Percentiles rank a stretch among this genome's conserved stretches.
Evolutionary conservation across 2,113 vertebrate species (phyloP).

Genomic region (Oryzias curvinotus): DNA sequence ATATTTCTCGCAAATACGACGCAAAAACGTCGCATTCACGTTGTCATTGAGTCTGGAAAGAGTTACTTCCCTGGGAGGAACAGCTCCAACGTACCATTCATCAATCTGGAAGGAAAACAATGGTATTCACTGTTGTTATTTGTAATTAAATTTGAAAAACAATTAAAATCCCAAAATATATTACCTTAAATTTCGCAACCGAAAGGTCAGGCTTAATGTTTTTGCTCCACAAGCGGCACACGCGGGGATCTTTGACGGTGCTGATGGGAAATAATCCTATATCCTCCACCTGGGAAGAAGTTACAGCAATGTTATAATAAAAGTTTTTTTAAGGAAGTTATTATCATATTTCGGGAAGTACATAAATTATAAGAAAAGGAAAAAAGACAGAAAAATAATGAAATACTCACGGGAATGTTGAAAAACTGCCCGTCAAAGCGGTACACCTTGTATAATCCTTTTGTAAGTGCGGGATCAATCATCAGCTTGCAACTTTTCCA

Average conservation of each 20-base stretch:
- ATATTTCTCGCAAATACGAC: conserved; percentile 92
- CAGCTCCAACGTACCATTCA: conserved; percentile 90
- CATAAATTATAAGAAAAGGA: neutral
- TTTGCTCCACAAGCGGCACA: conserved; percentile 93
- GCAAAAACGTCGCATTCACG: conserved; percentile 88
- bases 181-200: conserved; percentile 93
- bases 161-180: too few relatives aligned
- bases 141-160: neutral
- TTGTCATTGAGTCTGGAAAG: conserved; percentile 96
- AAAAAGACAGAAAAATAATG: neutral
- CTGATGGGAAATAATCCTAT: conserved; percentile 89
- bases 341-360: neutral
- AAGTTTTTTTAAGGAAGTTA: neutral
- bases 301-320: neutral
- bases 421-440: conserved; percentile 94
- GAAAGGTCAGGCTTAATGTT: conserved; percentile 84
- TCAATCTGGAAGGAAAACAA: conserved; percentile 82
- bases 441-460: conserved; percentile 92
- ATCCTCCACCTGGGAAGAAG: conserved; percentile 77
- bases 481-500: conserved; percentile 98
- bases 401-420: conserved; percentile 86
- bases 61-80: conserved; percentile 96
- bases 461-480: conserved; percentile 91
- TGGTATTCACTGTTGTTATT: neutral
- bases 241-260: conserved; percentile 88